Percentiles rank a stretch among this genome's conserved stretches.
phyloP scores from a whole-genome alignment of 2,797 vertebrate species.

The Hylomyscus alleni region DNA sequence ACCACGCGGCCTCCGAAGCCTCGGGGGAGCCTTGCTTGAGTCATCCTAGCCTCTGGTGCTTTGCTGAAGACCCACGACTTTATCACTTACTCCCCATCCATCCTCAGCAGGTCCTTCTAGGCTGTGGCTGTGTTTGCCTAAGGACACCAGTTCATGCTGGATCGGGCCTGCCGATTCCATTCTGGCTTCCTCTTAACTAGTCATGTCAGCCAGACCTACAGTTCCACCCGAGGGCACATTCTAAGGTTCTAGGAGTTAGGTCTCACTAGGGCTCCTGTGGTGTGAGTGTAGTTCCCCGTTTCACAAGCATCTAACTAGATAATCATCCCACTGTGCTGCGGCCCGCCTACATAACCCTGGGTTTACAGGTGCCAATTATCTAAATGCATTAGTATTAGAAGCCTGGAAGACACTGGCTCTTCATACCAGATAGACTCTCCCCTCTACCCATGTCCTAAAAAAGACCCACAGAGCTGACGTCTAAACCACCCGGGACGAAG shows the following conservation, averaged over 20 bases:
- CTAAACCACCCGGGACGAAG: background rate
- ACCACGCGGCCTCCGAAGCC: background rate
- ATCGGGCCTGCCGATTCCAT: background rate
- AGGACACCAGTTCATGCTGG: background rate
- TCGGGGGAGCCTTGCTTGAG: background rate
- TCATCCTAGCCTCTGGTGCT: background rate
- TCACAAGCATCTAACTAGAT: background rate
- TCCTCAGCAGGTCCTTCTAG: background rate
- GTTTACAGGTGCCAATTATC: background rate
- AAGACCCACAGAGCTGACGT: background rate
- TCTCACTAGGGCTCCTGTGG: background rate
- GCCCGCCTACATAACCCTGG: background rate
- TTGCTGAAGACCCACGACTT: rapidly evolving
- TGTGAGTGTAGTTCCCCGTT: background rate
- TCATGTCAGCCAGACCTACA: background rate
- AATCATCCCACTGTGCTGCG: background rate
- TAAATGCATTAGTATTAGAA: slow-evolving; percentile 7
- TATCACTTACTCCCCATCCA: background rate
- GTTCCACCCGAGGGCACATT: background rate
- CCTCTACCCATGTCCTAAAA: background rate
- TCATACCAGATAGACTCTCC: background rate
- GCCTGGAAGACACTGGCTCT: background rate
- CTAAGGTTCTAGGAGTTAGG: background rate
- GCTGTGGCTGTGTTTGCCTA: background rate
- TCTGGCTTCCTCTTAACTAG: background rate